Evolutionary conservation across 2,888 invertebrate species (phyloP).

Genomic region (Diachrysia chrysitis): DNA sequence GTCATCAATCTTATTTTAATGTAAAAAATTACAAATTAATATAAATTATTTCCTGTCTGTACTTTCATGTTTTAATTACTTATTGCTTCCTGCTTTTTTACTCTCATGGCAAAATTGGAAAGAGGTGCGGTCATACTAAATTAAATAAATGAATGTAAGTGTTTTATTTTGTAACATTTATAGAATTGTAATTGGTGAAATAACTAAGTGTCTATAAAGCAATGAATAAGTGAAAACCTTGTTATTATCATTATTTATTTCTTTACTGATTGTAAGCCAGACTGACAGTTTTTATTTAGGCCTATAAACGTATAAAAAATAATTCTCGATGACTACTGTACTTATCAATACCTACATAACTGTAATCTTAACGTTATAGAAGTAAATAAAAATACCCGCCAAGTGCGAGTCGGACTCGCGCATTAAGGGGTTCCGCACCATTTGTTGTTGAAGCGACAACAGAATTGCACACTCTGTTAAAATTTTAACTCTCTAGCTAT

Average conservation of each 20-base stretch:
- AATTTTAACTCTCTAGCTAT: too few relatives aligned
- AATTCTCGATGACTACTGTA: background rate
- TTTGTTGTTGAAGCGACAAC: too few relatives aligned
- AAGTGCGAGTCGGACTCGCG: too few relatives aligned
- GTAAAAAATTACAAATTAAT: conserved; percentile 17
- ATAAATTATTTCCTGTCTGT: conserved; percentile 28
- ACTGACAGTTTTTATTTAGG: background rate
- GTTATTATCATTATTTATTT: background rate
- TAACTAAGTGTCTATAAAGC: background rate
- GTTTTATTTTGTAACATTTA: background rate
- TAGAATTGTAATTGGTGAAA: background rate
- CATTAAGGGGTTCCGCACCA: too few relatives aligned
- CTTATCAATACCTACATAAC: background rate
- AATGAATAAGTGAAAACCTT: background rate
- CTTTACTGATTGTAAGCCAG: background rate
- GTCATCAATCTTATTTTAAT: conserved; percentile 19
- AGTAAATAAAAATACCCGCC: too few relatives aligned
- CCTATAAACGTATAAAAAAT: background rate
- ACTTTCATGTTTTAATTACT: conserved; percentile 33
- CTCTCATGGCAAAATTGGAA: background rate
- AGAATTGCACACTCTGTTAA: too few relatives aligned
- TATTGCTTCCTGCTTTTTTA: conserved; percentile 32
- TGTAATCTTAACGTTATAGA: background rate
- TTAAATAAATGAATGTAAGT: background rate
- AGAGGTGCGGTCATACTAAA: conserved; percentile 10